Base-by-base conservation (phyloP, 2,797 vertebrate genomes). In the Oreortyx pictus region DNA sequence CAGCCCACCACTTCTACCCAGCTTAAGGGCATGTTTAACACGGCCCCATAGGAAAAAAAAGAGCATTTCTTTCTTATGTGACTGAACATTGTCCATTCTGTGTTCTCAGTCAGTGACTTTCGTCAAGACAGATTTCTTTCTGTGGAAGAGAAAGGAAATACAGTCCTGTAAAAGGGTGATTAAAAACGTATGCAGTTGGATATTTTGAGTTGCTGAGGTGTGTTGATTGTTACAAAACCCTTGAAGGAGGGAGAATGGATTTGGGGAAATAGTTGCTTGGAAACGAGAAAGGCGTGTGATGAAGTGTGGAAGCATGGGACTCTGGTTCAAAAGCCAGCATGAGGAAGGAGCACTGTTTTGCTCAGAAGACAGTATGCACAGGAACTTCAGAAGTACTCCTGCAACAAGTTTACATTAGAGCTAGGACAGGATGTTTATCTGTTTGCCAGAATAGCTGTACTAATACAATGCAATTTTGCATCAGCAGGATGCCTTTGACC, bases 51-150 rank as follows among this genome's bases (percentile, higher is more conserved):
- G 61, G 67, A 70, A 54, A 65, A 86, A 86, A 19, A 8, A 41
- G 39, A 41, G 0, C 39, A 16, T 66, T 84, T 60, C 14, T 79
- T 82, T 90, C 74, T 67, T 60, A 64, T 27, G 5, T 79, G 82
- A 35, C 27, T 64, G 60, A 83, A 31, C 81, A 73, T 76, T 89
- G 56, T 39, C 50, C 59, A 27, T 60, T 92, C 74, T 37, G 52
- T 57, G 13, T 25, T 92, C 86, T 90, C 62, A 73, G 72, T 89
- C 74, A 54, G 29, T 16, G 0, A 31, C 44, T 91, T 91, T 43
- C 52, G 19, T 39, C 6, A 2, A 88, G 31, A 29, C 27, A 49
- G n/a, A 61, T 88, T 70, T 44, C 29, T 77, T 86, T 47, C 60
- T 37, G 7, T 62, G 49, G 49, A 76, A 73, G 74, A 54, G 49